Base-by-base conservation (phyloP, 1,140 invertebrate genomes). In the Anastrepha obliqua region DNA sequence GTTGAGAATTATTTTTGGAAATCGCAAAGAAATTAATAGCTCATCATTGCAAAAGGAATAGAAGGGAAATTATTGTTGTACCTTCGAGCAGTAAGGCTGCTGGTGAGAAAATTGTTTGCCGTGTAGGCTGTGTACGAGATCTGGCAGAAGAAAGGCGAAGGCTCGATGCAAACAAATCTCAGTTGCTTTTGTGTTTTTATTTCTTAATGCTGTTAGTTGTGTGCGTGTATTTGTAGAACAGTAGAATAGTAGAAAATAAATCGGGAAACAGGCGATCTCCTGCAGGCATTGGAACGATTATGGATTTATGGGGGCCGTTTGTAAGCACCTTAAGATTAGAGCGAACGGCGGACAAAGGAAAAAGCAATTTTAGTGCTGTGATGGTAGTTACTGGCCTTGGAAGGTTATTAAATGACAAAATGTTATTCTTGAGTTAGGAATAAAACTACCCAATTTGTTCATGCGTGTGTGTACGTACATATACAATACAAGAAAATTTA, bases 11-110 rank as follows among this genome's bases (percentile, higher is more conserved):
- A 81, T 55, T 81, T 81, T 81, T 55, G 74, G 51, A 81, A 81
- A 81, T 58, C 42, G 74, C 74, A 81, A 81, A 81, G 74, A 81
- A 81, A 58, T 81, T 81, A 81, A 81, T 81, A 81, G 74, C 47
- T 81, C 74, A 81, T 81, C 17, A 81, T 81, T 81, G 51, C 74
- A 15, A 58, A 55, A 2, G 47, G 47, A 81, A 13, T 13, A 29
- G 8, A 29, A 55, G 55, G 47, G 20, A 29, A 29, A 55, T 55
- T 2, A 81, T 29, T 20, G 74, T 17, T 44, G 13, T 81, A 11
- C 51, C 51, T 55, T 8, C 51, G 51, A 55, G 51, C 51, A 55
- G 51, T 11, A 55, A 55, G 74, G 74, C 47, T 29, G 7, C 9
- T 20, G 74, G 13, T 81, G 74, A n/a, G 74, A 55, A 74, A 74